Evolutionary conservation across 92 coral and sea anemone species (phyloP), one percentile per base, ranked within the genome.

Genomic region (Palythoa grandis): DNA sequence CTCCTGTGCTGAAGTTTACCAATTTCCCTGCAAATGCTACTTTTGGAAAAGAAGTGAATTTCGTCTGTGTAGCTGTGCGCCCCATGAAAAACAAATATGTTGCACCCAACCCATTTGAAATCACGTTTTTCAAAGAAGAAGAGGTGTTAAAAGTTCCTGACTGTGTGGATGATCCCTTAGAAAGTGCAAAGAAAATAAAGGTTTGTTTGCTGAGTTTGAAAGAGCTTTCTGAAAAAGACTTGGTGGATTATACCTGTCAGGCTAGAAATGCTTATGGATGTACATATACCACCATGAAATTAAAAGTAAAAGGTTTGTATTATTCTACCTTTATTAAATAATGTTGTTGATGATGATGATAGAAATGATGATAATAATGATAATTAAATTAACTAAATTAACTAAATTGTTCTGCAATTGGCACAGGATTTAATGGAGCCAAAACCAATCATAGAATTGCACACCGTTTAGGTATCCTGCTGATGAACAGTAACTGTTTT

Each of bases 51-150:
- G 85, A 80, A 52, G 74, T 80, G 74, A 48, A 16, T 40, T 66
- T 80, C 37, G 74, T 80, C n/a, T 80, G 85, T 63, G 85, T 47
- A 9, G 85, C 85, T 20, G 85, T 66, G 6, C 85, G 85, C 24
- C 85, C 85, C 25, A 65, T 80, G 57, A 20, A 40, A 17, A n/a
- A 53, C 2, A 15, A 3, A 2, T 80, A 80, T 14, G 10, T 2
- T 61, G 1, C 22, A 2, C n/a, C 85, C 22, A 80, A 80, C 74
- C 85, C 85, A 3, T 67, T 80, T 47, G 60, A 80, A 80, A 80
- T 80, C 2, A 40, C 10, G 2, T 80, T 80, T 52, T 66, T 80
- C 43, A 80, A 80, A 67, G 85, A 7, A 9, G 40, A 48, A 20
- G 17, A 70, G 13, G 22, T n/a, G 4, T 22, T 80, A 23, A 16